Percentiles rank a stretch among this genome's conserved stretches.
phyloP scores from a whole-genome alignment of 1,140 invertebrate genomes.

The Heliconius hermathena region DNA sequence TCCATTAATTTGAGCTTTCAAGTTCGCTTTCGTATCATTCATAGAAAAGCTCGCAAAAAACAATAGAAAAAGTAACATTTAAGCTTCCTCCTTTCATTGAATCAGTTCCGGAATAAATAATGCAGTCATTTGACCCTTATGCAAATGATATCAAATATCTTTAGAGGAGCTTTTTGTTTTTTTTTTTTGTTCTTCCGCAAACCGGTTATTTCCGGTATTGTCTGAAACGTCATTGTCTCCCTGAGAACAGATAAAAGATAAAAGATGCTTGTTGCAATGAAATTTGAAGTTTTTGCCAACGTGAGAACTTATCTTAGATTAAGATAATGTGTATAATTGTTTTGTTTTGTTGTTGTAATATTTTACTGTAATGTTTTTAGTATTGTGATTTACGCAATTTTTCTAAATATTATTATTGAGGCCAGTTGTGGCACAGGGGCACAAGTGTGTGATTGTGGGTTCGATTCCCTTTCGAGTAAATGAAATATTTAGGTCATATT shows the following conservation, averaged over 20 bases:
- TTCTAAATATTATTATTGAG: background rate
- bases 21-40: constrained; percentile 5
- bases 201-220: constrained; percentile 32
- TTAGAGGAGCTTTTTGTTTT: constrained; percentile 20
- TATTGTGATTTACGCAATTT: background rate
- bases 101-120: constrained; percentile 22
- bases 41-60: constrained; percentile 22
- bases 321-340: constrained; percentile 29
- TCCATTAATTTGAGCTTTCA: background rate
- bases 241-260: constrained; percentile 44
- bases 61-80: constrained; percentile 21
- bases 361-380: background rate
- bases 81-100: constrained; percentile 18
- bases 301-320: constrained; percentile 29
- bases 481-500: no score
- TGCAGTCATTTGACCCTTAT: constrained; percentile 28
- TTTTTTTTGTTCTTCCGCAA: constrained; percentile 17
- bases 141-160: constrained; percentile 27
- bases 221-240: constrained; percentile 25
- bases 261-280: constrained; percentile 36
- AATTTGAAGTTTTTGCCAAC: constrained; percentile 37
- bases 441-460: no score
- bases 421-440: no score
- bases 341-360: constrained; percentile 5
- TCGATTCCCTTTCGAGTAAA: no score